These are phyloP conservation scores for Parnassius apollo DNA, from an alignment of 2,888 invertebrate species.

Conservation along the genomic window DNA sequence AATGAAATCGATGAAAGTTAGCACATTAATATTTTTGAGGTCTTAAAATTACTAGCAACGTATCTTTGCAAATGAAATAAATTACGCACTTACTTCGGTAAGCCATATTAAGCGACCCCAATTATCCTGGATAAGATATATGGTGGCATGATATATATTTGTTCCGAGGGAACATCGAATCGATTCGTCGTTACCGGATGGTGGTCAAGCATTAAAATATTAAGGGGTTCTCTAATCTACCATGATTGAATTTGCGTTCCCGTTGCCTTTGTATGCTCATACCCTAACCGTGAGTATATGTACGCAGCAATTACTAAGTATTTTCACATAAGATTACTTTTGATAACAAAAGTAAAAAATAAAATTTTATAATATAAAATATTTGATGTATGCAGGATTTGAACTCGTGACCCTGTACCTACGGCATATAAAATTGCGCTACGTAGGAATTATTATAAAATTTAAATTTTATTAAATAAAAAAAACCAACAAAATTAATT, in stretches of 20 bases:
- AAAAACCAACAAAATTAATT: no score
- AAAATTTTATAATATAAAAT: no score
- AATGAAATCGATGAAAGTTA: background rate
- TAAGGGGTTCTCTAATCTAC: conserved; percentile 74
- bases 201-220: conserved; percentile 80
- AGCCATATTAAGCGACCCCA: conserved; percentile 80
- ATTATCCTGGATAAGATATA: conserved; percentile 77
- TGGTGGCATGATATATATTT: conserved; percentile 67
- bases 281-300: conserved; percentile 57
- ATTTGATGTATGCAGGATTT: no score
- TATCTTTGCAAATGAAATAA: conserved; percentile 68
- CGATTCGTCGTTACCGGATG: conserved; percentile 71
- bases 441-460: no score
- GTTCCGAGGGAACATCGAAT: conserved; percentile 62
- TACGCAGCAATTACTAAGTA: conserved; percentile 29
- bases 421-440: no score
- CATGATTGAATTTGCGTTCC: conserved; percentile 79
- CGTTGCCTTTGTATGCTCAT: conserved; percentile 49
- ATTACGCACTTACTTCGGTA: conserved; percentile 78
- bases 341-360: no score
- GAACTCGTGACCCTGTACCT: no score
- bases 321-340: background rate
- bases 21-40: conserved; percentile 6
- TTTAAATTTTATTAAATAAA: no score
- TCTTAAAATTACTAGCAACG: conserved; percentile 27